A percentile compares a stretch with the other conserved stretches of the same genome.
These are phyloP conservation scores for Leucoptera coffeella DNA, from an alignment of 2,888 invertebrate species.

Conservation along the genomic window DNA sequence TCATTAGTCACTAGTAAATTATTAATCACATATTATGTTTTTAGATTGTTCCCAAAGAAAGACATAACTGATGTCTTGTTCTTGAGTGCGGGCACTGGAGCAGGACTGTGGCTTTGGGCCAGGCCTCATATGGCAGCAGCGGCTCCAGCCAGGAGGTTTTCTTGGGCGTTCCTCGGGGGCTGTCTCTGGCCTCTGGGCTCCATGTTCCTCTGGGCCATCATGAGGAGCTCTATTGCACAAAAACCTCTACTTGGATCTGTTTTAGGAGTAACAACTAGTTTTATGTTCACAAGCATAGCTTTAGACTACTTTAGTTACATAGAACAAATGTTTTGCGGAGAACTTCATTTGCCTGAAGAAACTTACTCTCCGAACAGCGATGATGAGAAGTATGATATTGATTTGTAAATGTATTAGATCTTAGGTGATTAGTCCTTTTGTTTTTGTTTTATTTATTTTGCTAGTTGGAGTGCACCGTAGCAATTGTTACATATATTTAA, in stretches of 20 bases:
- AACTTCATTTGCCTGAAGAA: slow-evolving; percentile 39
- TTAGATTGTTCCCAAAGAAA: slow-evolving; percentile 63
- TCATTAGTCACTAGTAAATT: slow-evolving; percentile 2
- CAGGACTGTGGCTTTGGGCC: slow-evolving; percentile 76
- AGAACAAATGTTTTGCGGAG: slow-evolving; percentile 52
- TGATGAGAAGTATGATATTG: slow-evolving; percentile 49
- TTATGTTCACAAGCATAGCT: slow-evolving; percentile 58
- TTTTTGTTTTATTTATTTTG: too few species aligned
- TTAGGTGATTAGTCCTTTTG: too few species aligned
- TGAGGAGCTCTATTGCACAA: slow-evolving; percentile 71
- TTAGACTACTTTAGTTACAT: slow-evolving; percentile 59
- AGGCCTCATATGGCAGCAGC: slow-evolving; percentile 70
- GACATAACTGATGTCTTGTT: slow-evolving; percentile 79
- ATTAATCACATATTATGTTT: slow-evolving; percentile 13
- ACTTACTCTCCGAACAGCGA: slow-evolving; percentile 42
- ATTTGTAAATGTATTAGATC: too few species aligned
- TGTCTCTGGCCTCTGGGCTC: slow-evolving; percentile 85
- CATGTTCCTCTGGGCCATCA: slow-evolving; percentile 81
- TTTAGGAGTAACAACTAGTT: slow-evolving; percentile 65
- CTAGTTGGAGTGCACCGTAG: too few species aligned
- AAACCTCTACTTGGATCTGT: slow-evolving; percentile 60
- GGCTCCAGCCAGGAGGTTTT: slow-evolving; percentile 52
- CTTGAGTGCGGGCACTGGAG: slow-evolving; percentile 73
- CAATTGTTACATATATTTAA: too few species aligned
- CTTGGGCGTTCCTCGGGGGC: slow-evolving; percentile 71